Conservation (phyloP, 1,140 invertebrate genomes). For the Thalassaphorura encarpata region DNA sequence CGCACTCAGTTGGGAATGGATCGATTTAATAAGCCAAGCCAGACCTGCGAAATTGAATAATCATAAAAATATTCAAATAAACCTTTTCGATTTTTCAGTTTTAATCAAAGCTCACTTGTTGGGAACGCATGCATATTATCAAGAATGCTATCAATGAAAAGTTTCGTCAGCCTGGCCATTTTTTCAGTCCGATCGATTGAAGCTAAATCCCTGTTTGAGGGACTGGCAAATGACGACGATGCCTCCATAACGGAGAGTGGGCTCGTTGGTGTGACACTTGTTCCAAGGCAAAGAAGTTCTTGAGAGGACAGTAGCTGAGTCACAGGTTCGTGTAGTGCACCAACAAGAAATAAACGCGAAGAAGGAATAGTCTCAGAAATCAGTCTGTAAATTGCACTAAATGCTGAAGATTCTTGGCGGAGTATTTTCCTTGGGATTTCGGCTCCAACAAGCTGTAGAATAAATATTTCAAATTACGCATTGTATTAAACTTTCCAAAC, state of each 20-base stretch:
- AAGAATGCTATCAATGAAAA: conserved; percentile 72
- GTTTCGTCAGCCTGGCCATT: conserved; percentile 63
- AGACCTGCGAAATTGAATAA: conserved; percentile 37
- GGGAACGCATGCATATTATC: conserved; percentile 89
- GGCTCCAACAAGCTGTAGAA: conserved; percentile 30
- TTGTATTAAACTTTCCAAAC: not conserved
- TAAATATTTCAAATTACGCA: not conserved
- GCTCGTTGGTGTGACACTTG: conserved; percentile 10
- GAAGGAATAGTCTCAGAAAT: conserved; percentile 85
- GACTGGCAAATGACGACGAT: conserved; percentile 58
- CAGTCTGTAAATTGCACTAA: conserved; percentile 76
- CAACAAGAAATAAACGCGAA: conserved; percentile 83
- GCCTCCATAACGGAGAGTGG: conserved; percentile 51
- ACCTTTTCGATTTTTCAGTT: conserved; percentile 46
- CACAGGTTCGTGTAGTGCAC: conserved; percentile 80
- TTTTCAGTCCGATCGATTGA: conserved; percentile 62
- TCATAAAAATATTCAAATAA: conserved; percentile 38
- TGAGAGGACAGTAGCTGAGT: conserved; percentile 60
- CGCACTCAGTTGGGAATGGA: conserved; percentile 43
- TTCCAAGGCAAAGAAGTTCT: conserved; percentile 24
- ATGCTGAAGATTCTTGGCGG: conserved; percentile 73
- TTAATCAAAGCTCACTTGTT: conserved; percentile 55
- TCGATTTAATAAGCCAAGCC: conserved; percentile 48
- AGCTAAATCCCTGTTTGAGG: conserved; percentile 62
- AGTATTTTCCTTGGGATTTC: conserved; percentile 48